A percentile compares a stretch with the other conserved stretches of the same genome.
phyloP scores from a whole-genome alignment of 2,888 invertebrate species.

The Melanophora roralis region DNA sequence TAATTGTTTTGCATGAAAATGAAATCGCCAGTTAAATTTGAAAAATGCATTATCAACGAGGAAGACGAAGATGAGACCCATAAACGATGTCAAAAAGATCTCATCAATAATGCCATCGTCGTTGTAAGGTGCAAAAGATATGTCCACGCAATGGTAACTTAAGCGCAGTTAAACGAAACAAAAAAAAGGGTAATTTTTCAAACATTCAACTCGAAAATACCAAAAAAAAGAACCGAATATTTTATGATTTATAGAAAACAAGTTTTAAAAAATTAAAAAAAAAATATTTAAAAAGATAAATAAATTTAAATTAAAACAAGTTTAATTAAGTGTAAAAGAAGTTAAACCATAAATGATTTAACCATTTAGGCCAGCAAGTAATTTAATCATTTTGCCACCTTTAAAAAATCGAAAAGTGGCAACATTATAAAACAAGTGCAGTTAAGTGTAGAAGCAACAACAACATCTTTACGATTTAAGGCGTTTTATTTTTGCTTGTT shows the following conservation, averaged over 20 bases:
- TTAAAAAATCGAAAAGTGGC: constrained; percentile 12
- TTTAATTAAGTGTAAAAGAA: constrained; percentile 34
- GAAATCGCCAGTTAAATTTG: constrained; percentile 65
- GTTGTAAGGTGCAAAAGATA: constrained; percentile 63
- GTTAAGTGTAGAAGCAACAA: constrained; percentile 16
- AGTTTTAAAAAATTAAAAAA: constrained; percentile 33
- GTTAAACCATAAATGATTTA: constrained; percentile 11
- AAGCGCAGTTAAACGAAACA: constrained; percentile 40
- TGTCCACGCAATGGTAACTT: constrained; percentile 64
- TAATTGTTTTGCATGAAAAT: constrained; percentile 42
- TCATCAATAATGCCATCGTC: constrained; percentile 40
- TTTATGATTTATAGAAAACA: constrained; percentile 42
- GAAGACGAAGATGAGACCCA: constrained; percentile 75
- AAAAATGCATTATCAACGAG: constrained; percentile 74
- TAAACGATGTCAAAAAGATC: constrained; percentile 59
- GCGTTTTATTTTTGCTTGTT: constrained; percentile 39
- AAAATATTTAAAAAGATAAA: too few species aligned
- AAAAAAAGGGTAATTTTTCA: neutral
- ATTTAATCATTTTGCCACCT: constrained; percentile 48
- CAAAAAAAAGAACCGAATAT: constrained; percentile 2
- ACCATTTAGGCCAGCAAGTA: constrained; percentile 27
- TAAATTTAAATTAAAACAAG: constrained; percentile 28
- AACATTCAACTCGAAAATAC: neutral
- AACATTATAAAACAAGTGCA: constrained; percentile 16
- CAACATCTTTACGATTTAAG: constrained; percentile 24